Conservation (phyloP, 2,113 vertebrate species). For the Leptobrachium ailaonicum region DNA sequence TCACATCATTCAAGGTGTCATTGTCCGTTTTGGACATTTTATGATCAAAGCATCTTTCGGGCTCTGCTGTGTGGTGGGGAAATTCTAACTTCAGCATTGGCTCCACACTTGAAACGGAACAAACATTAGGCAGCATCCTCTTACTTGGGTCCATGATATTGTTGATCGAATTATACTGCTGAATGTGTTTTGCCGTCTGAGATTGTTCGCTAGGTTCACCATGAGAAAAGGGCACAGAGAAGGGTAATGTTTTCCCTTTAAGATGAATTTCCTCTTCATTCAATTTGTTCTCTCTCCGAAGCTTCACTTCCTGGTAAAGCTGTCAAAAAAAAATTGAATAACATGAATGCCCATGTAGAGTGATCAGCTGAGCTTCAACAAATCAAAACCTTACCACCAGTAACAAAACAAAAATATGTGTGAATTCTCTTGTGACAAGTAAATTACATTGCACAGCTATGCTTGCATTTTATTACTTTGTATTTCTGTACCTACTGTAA, state of each 20-base stretch:
- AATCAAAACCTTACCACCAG: too few species aligned
- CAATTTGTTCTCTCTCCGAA: conserved; percentile 73
- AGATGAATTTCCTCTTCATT: conserved; percentile 56
- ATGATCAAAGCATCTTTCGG: conserved; percentile 52
- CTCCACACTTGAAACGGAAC: conserved; percentile 23
- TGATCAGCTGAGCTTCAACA: too few species aligned
- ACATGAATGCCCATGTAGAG: too few species aligned
- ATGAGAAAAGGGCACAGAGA: conserved; percentile 66
- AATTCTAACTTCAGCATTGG: conserved; percentile 33
- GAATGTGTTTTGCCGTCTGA: conserved; percentile 60
- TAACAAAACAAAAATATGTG: too few species aligned
- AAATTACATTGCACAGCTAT: too few species aligned
- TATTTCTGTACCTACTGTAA: too few species aligned
- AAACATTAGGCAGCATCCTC: not conserved
- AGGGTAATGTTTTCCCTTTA: conserved; percentile 60
- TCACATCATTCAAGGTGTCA: conserved; percentile 85
- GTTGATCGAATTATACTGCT: conserved; percentile 59
- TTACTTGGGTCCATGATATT: conserved; percentile 48
- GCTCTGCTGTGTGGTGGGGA: not conserved
- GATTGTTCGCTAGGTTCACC: conserved; percentile 62
- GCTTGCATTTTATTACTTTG: too few species aligned
- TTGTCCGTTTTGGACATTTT: conserved; percentile 64
- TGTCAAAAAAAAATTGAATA: conserved; percentile 54
- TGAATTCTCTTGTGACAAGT: too few species aligned
- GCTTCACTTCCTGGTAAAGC: conserved; percentile 90